Conservation (phyloP, 2,888 invertebrate genomes). For the Malthinus flaveolus region DNA sequence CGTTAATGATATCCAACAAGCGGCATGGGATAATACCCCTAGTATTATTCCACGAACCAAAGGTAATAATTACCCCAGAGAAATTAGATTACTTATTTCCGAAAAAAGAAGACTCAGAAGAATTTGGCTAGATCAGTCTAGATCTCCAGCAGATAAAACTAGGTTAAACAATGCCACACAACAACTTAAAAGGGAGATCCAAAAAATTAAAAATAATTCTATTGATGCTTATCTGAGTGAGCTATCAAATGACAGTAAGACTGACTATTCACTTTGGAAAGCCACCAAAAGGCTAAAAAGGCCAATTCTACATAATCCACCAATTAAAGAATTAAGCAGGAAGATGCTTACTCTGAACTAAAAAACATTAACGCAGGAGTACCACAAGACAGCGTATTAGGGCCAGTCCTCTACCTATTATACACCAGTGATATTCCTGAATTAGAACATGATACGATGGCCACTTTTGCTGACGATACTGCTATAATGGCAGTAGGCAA, state of each 20-base stretch:
- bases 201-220: conserved; percentile 19
- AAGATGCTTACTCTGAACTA: no score
- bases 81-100: background rate
- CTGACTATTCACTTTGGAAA: conserved; percentile 24
- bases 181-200: conserved; percentile 13
- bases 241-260: conserved; percentile 10
- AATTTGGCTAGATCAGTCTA: conserved; percentile 4
- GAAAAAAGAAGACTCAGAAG: background rate
- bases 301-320: conserved; percentile 12
- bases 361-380: no score
- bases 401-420: no score
- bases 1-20: background rate
- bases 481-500: no score
- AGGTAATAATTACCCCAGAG: background rate
- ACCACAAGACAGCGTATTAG: no score
- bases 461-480: no score
- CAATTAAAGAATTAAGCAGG: conserved; percentile 26
- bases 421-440: no score
- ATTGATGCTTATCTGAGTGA: conserved; percentile 22
- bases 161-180: conserved; percentile 9
- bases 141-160: conserved; percentile 13
- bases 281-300: conserved; percentile 17
- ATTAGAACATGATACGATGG: no score
- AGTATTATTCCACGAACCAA: background rate
- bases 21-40: conserved; percentile 4